These are phyloP conservation scores for Asbolus verrucosus DNA, from an alignment of 1,140 invertebrate species.

Conservation along the genomic window DNA sequence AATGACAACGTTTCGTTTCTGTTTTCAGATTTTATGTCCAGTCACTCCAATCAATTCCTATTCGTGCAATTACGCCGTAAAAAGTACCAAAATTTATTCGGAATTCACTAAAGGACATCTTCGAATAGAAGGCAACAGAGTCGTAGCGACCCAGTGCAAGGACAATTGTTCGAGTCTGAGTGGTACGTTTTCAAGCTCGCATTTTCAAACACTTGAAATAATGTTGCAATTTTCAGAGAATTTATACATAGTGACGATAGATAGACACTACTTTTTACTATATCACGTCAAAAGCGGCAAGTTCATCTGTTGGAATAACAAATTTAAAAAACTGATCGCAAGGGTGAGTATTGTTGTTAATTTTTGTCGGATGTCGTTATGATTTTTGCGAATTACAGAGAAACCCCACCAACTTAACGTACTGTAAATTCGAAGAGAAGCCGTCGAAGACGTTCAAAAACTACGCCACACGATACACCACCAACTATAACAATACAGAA, in stretches of 20 bases:
- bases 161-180: background rate
- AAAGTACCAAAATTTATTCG: constrained; percentile 36
- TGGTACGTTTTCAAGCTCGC: constrained; percentile 6
- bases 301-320: constrained; percentile 52
- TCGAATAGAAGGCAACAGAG: constrained; percentile 38
- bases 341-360: constrained; percentile 48
- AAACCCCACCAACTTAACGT: constrained; percentile 31
- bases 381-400: constrained; percentile 46
- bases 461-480: background rate
- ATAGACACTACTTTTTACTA: background rate
- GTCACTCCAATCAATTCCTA: constrained; percentile 3
- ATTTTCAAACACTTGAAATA: background rate
- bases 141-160: constrained; percentile 16
- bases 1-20: constrained; percentile 7
- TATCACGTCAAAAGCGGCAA: constrained; percentile 43
- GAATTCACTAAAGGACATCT: constrained; percentile 39
- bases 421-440: constrained; percentile 48
- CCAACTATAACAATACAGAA: background rate
- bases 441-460: constrained; percentile 2
- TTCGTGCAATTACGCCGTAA: constrained; percentile 27
- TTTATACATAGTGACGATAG: constrained; percentile 47
- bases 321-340: constrained; percentile 14
- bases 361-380: background rate
- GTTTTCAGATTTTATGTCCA: constrained; percentile 47
- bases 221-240: background rate